Conservation (phyloP, 2,888 invertebrate species). For the Amphipoea lucens region DNA sequence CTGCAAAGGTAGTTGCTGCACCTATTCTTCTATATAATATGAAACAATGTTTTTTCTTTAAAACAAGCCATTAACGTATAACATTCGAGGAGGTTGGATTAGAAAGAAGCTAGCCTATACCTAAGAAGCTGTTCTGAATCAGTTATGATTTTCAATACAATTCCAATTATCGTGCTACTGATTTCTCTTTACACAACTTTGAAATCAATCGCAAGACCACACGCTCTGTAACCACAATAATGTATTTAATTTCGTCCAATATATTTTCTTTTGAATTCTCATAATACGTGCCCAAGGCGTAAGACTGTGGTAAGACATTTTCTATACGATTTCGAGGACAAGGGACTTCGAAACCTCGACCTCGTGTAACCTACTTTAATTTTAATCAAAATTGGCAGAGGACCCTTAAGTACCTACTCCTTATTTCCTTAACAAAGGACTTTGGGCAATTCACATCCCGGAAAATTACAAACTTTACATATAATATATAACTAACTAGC, state of each 20-base stretch:
- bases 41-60: not conserved
- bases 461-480: constrained; percentile 24
- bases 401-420: not conserved
- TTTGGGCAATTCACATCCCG: not conserved
- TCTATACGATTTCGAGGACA: not conserved
- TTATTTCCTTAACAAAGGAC: constrained; percentile 15
- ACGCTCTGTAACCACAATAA: constrained; percentile 37
- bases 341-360: not conserved
- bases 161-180: constrained; percentile 17
- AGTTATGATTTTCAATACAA: not conserved
- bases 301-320: not conserved
- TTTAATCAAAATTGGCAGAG: constrained; percentile 6
- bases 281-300: constrained; percentile 26
- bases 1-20: no score
- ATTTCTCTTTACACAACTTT: constrained; percentile 42
- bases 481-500: not conserved
- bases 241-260: constrained; percentile 5
- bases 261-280: constrained; percentile 12
- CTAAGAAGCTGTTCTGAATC: no score
- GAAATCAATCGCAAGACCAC: constrained; percentile 38
- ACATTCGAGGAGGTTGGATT: not conserved
- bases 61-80: not conserved
- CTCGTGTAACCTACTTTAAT: constrained; percentile 31
- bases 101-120: not conserved
- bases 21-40: not conserved